These are phyloP conservation scores for Lordiphosa andalusiaca DNA, from an alignment of 2,888 invertebrate genomes.

Conservation along the genomic window DNA sequence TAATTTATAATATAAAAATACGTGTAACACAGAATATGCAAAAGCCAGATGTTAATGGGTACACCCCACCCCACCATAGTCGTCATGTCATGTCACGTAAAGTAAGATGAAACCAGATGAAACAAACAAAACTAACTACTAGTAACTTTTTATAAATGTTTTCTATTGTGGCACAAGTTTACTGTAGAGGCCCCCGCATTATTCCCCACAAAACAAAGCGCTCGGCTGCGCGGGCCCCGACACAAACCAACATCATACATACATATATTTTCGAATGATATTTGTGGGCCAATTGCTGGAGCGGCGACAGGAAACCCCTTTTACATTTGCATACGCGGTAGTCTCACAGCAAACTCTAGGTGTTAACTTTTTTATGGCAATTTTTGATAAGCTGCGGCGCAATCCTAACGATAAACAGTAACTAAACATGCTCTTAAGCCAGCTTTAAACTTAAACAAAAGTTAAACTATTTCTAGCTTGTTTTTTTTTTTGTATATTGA, in stretches of 20 bases:
- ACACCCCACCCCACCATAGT: slow-evolving; percentile 22
- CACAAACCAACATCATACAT: slow-evolving; percentile 9
- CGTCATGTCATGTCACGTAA: slow-evolving; percentile 24
- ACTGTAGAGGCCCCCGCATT: slow-evolving; percentile 20
- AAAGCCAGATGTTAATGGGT: slow-evolving; percentile 4
- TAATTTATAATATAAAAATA: slow-evolving; percentile 25
- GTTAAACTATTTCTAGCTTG: slow-evolving; percentile 71
- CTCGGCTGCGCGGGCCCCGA: slow-evolving; percentile 6
- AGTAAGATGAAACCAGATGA: slow-evolving; percentile 26
- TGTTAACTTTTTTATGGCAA: slow-evolving; percentile 60
- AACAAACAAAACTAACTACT: slow-evolving; percentile 5
- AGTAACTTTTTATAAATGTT: slow-evolving; percentile 31
- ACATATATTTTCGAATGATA: slow-evolving; percentile 43
- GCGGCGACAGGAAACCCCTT: slow-evolving; percentile 28
- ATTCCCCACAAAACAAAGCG: slow-evolving; percentile 13
- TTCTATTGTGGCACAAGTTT: slow-evolving; percentile 35
- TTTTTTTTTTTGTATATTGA: slow-evolving; percentile 53
- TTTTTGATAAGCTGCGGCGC: slow-evolving; percentile 60
- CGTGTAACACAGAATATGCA: slow-evolving; percentile 16
- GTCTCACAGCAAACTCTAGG: slow-evolving; percentile 31
- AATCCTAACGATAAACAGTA: slow-evolving; percentile 60
- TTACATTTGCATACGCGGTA: slow-evolving; percentile 10
- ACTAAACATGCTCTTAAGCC: slow-evolving; percentile 49
- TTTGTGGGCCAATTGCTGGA: slow-evolving; percentile 39
- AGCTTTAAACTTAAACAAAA: slow-evolving; percentile 64